Percentiles rank a stretch among this genome's conserved stretches.
phyloP scores from a whole-genome alignment of 2,888 invertebrate genomes.

The Epinotia ramella region DNA sequence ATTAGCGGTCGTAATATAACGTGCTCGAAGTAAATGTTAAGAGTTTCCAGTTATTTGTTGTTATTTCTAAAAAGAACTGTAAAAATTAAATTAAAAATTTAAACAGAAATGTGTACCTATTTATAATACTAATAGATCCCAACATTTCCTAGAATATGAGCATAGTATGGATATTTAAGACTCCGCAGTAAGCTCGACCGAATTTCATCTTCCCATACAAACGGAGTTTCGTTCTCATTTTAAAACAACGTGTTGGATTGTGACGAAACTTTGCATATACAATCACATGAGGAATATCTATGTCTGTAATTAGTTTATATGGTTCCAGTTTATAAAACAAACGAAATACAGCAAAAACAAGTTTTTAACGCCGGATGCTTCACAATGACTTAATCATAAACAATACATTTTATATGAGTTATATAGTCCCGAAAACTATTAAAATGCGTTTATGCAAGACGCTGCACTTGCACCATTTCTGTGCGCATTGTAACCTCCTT shows the following conservation, averaged over 20 bases:
- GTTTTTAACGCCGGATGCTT: constrained; percentile 20
- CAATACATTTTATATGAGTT: constrained; percentile 21
- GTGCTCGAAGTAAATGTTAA: constrained; percentile 39
- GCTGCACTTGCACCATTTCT: constrained; percentile 28
- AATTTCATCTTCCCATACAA: too few relatives aligned
- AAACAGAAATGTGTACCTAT: not conserved
- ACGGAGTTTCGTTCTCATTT: too few relatives aligned
- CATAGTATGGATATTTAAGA: too few relatives aligned
- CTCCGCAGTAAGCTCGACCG: too few relatives aligned
- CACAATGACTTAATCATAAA: constrained; percentile 19
- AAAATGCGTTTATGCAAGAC: constrained; percentile 24
- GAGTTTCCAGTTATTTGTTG: constrained; percentile 15
- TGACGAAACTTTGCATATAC: too few relatives aligned
- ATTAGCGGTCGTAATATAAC: constrained; percentile 16
- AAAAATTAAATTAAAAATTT: constrained; percentile 1
- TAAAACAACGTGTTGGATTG: too few relatives aligned
- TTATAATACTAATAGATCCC: not conserved
- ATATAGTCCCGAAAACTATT: constrained; percentile 15
- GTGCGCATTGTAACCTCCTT: constrained; percentile 4
- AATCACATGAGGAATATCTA: too few relatives aligned
- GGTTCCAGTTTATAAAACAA: too few relatives aligned
- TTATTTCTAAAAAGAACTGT: constrained; percentile 33
- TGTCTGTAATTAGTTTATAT: too few relatives aligned
- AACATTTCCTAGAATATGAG: not conserved
- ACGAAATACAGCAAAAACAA: too few relatives aligned